These are phyloP conservation scores for Encarsia formosa DNA, from an alignment of 2,888 invertebrate species.

Conservation along the genomic window DNA sequence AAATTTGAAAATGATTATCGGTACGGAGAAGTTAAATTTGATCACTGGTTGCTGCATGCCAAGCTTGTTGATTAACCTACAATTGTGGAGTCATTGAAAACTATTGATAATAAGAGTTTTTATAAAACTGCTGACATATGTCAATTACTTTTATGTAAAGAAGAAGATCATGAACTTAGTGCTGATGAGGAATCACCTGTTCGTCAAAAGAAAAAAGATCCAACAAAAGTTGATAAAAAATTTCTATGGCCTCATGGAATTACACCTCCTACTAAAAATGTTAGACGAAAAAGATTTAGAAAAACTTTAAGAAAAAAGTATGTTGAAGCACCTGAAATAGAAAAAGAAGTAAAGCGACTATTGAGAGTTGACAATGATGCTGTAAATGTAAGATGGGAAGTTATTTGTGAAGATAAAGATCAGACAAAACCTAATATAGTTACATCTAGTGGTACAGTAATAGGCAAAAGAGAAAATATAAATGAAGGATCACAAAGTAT, in stretches of 20 bases:
- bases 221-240: slow-evolving; percentile 82
- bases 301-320: slow-evolving; percentile 96
- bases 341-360: slow-evolving; percentile 93
- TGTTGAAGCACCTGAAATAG: slow-evolving; percentile 95
- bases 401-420: slow-evolving; percentile 83
- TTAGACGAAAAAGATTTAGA: slow-evolving; percentile 84
- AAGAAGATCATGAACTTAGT: slow-evolving; percentile 74
- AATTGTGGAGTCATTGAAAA: slow-evolving; percentile 88
- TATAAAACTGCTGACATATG: slow-evolving; percentile 97
- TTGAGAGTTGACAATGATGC: slow-evolving; percentile 91
- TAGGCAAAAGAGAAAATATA: slow-evolving; percentile 43
- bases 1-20: slow-evolving; percentile 85
- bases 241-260: slow-evolving; percentile 93
- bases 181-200: slow-evolving; percentile 75
- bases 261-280: slow-evolving; percentile 94
- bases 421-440: slow-evolving; percentile 51
- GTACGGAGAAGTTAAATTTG: slow-evolving; percentile 83
- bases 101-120: slow-evolving; percentile 92
- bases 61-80: slow-evolving; percentile 91
- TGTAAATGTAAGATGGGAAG: slow-evolving; percentile 80
- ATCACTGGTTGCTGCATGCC: slow-evolving; percentile 80
- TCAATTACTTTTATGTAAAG: slow-evolving; percentile 83
- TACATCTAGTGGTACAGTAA: slow-evolving; percentile 47
- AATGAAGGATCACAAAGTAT: slow-evolving; percentile 50
- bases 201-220: slow-evolving; percentile 80